These are phyloP conservation scores for Phainopepla nitens DNA, from an alignment of 2,113 vertebrate genomes.

Conservation along the genomic window DNA sequence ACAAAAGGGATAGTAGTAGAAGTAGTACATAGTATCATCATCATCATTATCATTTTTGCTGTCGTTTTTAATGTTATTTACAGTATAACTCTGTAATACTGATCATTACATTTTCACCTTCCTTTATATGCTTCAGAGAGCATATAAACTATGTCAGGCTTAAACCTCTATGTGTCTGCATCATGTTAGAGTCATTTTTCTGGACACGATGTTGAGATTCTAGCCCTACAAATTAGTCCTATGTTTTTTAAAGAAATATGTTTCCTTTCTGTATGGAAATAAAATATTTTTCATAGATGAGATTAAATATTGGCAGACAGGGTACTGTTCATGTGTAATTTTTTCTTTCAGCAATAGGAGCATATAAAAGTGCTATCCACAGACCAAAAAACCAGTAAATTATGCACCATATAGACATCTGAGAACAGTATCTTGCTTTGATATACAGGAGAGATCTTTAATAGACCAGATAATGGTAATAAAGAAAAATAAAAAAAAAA, in stretches of 20 bases:
- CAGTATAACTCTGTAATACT: not conserved
- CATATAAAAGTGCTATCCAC: not conserved
- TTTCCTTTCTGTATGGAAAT: not conserved
- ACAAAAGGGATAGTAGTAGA: not conserved
- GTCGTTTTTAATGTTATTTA: not conserved
- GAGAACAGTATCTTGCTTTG: not conserved
- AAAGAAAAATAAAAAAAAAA: too few species aligned
- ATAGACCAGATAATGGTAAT: not conserved
- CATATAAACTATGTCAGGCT: not conserved
- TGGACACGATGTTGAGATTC: not conserved
- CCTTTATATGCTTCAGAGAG: not conserved
- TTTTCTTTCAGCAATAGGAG: not conserved
- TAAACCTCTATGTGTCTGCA: not conserved
- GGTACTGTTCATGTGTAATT: not conserved
- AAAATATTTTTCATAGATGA: not conserved
- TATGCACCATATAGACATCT: not conserved
- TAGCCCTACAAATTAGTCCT: not conserved
- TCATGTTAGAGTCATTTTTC: fast-evolving
- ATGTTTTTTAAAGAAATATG: not conserved
- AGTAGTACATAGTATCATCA: not conserved
- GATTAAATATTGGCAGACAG: not conserved
- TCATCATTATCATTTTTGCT: not conserved
- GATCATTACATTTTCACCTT: not conserved
- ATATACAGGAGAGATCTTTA: not conserved
- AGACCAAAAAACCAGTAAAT: not conserved